phyloP scores from a whole-genome alignment of 2,797 vertebrate species.

The Masticophis lateralis region DNA sequence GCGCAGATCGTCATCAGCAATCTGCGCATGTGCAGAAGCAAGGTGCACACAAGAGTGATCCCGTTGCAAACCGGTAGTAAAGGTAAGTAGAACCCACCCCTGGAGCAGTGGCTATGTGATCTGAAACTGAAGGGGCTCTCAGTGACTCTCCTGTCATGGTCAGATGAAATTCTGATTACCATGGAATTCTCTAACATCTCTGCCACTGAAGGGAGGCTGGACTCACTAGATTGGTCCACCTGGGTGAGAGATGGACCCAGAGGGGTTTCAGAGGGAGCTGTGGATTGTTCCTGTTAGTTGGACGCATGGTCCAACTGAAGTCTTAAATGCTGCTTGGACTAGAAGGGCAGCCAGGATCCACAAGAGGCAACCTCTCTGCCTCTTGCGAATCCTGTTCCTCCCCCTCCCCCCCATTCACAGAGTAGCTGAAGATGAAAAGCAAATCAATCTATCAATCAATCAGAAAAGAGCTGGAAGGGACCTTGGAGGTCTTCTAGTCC shows the following conservation, averaged over 20 bases:
- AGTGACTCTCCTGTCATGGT: not conserved
- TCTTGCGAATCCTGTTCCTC: not conserved
- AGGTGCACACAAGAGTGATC: too few relatives aligned
- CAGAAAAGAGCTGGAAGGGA: not conserved
- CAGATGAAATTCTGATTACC: not conserved
- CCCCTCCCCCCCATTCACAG: not conserved
- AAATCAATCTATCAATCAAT: not conserved
- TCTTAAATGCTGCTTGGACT: not conserved
- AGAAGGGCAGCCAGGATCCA: not conserved
- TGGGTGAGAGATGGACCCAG: not conserved
- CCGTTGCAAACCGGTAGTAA: too few relatives aligned
- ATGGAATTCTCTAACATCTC: not conserved
- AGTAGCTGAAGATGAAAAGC: not conserved
- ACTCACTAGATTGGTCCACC: not conserved
- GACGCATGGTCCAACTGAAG: not conserved
- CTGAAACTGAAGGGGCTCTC: not conserved
- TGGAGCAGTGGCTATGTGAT: not conserved
- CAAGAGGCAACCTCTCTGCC: not conserved
- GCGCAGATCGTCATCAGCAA: too few relatives aligned
- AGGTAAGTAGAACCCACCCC: too few relatives aligned
- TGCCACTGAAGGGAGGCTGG: not conserved
- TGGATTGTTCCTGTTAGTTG: not conserved
- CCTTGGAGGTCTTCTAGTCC: not conserved
- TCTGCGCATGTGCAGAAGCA: too few relatives aligned
- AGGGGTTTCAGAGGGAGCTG: not conserved